These are phyloP conservation scores for Tragelaphus buxtoni DNA, from an alignment of 2,113 vertebrate genomes.

Conservation along the genomic window DNA sequence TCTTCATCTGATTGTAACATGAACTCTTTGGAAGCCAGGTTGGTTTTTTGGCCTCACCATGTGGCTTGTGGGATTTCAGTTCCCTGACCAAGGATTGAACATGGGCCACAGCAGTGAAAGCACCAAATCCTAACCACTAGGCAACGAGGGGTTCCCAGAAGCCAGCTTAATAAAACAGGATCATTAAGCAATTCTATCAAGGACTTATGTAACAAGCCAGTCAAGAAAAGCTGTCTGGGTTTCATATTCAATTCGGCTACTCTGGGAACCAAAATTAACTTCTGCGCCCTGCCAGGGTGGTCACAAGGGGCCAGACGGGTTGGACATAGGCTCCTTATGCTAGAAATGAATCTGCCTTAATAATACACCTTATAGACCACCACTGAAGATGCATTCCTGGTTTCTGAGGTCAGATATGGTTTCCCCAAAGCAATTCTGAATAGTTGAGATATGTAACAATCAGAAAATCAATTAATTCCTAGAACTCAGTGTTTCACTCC, in stretches of 20 bases:
- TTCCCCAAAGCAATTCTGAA: background rate
- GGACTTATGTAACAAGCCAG: background rate
- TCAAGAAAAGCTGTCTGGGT: background rate
- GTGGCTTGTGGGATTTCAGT: background rate
- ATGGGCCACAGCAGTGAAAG: background rate
- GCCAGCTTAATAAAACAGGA: background rate
- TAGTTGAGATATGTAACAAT: background rate
- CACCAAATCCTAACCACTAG: background rate
- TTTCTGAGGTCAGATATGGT: background rate
- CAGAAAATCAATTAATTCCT: background rate
- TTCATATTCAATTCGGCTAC: background rate
- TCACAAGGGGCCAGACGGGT: background rate
- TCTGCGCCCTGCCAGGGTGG: background rate
- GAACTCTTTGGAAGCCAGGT: background rate
- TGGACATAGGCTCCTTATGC: background rate
- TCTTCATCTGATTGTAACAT: background rate
- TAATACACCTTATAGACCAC: accelerated
- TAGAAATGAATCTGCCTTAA: background rate
- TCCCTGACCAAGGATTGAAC: background rate
- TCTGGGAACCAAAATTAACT: background rate
- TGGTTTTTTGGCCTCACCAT: background rate
- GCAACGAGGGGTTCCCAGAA: background rate
- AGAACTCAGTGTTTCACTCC: background rate
- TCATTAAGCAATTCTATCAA: background rate
- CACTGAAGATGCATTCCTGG: background rate